Evolutionary conservation across 2,113 vertebrate species (phyloP).

Genomic region (Phyllopteryx taeniolatus): DNA sequence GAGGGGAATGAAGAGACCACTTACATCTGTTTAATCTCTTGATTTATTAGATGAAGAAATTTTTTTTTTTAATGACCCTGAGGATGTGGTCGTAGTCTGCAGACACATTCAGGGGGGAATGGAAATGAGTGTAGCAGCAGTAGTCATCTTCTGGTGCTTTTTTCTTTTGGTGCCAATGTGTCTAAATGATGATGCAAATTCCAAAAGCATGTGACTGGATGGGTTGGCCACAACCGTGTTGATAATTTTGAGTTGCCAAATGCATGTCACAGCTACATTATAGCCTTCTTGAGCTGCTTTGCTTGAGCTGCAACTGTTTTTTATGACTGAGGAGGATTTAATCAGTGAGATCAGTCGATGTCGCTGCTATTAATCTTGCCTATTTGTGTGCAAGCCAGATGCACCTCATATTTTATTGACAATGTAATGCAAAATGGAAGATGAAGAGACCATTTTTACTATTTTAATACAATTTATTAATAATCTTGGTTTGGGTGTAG

Average conservation of each 20-base stretch:
- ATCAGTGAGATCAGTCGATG: slow-evolving; percentile 44
- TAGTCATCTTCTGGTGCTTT: slow-evolving; percentile 19
- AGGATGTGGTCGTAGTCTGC: neutral
- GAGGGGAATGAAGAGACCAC: slow-evolving; percentile 26
- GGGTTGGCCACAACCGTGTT: slow-evolving; percentile 1
- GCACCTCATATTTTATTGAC: slow-evolving; percentile 18
- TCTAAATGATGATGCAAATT: slow-evolving; percentile 16
- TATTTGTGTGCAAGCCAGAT: slow-evolving; percentile 23
- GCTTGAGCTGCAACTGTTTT: slow-evolving; percentile 24
- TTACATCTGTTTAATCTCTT: slow-evolving; percentile 34
- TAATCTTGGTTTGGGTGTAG: no score
- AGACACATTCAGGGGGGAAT: slow-evolving; percentile 22
- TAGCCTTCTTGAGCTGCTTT: slow-evolving; percentile 8
- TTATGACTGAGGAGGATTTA: slow-evolving; percentile 31
- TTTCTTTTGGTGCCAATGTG: slow-evolving; percentile 12
- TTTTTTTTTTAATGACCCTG: slow-evolving; percentile 17
- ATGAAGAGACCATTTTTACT: neutral
- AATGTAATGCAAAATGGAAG: slow-evolving; percentile 1
- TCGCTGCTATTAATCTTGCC: slow-evolving; percentile 36
- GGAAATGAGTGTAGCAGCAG: slow-evolving; percentile 11
- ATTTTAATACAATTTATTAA: no score
- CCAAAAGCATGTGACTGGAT: slow-evolving; percentile 1
- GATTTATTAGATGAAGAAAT: slow-evolving; percentile 25
- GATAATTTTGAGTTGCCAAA: slow-evolving; percentile 17
- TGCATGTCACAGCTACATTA: neutral